phyloP scores from a whole-genome alignment of 2,113 vertebrate genomes.

The Paraplagusia blochii region DNA sequence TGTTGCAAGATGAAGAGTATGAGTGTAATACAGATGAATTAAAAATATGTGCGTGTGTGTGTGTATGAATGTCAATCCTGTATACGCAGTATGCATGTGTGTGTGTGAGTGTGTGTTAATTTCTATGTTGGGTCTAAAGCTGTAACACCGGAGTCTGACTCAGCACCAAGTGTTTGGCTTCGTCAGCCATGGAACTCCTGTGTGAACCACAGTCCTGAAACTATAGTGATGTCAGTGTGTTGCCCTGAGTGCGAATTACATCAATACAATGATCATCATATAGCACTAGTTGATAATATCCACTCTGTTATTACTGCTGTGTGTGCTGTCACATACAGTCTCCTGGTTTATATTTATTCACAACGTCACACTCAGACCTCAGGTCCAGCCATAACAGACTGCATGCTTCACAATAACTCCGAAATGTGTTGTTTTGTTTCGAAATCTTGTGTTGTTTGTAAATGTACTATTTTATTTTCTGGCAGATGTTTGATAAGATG shows the following conservation, averaged over 20 bases:
- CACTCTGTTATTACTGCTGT: constrained; percentile 32
- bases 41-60: constrained; percentile 10
- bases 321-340: constrained; percentile 5
- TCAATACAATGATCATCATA: constrained; percentile 57
- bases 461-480: background rate
- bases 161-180: constrained; percentile 55
- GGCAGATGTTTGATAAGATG: constrained; percentile 14
- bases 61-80: no score
- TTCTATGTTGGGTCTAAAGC: constrained; percentile 45
- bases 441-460: constrained; percentile 21
- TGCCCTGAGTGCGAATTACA: constrained; percentile 51
- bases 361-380: constrained; percentile 15
- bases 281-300: constrained; percentile 37
- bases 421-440: constrained; percentile 17
- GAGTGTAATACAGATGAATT: constrained; percentile 32
- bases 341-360: no score
- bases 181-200: constrained; percentile 42
- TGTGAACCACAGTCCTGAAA: constrained; percentile 63
- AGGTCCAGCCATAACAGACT: constrained; percentile 49
- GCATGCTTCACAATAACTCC: constrained; percentile 37
- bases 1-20: constrained; percentile 18
- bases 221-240: constrained; percentile 66
- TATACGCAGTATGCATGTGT: constrained; percentile 24
- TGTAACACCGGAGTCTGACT: constrained; percentile 49
- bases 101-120: constrained; percentile 38